Percentiles rank a stretch among this genome's conserved stretches.
Evolutionary conservation across 2,888 invertebrate species (phyloP).

Genomic region (Netelia fuscicornis): DNA sequence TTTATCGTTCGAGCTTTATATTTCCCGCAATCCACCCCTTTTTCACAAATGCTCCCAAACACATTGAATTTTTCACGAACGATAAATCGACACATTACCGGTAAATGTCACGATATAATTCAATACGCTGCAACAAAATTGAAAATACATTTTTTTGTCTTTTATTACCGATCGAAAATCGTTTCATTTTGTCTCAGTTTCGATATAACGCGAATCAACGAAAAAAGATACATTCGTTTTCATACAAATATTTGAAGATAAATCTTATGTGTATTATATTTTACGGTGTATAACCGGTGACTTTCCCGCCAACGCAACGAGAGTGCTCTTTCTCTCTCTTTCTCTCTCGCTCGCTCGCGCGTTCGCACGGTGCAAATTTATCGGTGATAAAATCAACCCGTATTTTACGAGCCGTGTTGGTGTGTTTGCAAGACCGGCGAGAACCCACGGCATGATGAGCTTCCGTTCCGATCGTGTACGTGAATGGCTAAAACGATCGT

Average conservation of each 20-base stretch:
- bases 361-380: slow-evolving; percentile 78
- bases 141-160: neutral
- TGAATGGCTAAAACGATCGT: slow-evolving; percentile 60
- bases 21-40: neutral
- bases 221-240: neutral
- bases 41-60: neutral
- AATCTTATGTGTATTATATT: slow-evolving; percentile 42
- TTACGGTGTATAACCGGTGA: slow-evolving; percentile 46
- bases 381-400: slow-evolving; percentile 81
- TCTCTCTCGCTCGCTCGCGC: slow-evolving; percentile 66
- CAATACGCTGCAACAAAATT: neutral
- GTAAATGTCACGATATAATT: neutral
- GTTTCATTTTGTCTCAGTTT: neutral
- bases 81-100: neutral
- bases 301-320: slow-evolving; percentile 31
- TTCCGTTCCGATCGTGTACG: slow-evolving; percentile 63
- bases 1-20: slow-evolving; percentile 28
- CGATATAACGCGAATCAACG: neutral
- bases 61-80: neutral
- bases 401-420: slow-evolving; percentile 78
- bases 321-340: slow-evolving; percentile 64
- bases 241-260: slow-evolving; percentile 19
- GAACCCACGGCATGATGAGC: slow-evolving; percentile 64
- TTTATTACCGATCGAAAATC: neutral
- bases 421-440: slow-evolving; percentile 70